phyloP scores from a whole-genome alignment of 2,888 invertebrate species.

The Scaptomyza caliginosa region DNA sequence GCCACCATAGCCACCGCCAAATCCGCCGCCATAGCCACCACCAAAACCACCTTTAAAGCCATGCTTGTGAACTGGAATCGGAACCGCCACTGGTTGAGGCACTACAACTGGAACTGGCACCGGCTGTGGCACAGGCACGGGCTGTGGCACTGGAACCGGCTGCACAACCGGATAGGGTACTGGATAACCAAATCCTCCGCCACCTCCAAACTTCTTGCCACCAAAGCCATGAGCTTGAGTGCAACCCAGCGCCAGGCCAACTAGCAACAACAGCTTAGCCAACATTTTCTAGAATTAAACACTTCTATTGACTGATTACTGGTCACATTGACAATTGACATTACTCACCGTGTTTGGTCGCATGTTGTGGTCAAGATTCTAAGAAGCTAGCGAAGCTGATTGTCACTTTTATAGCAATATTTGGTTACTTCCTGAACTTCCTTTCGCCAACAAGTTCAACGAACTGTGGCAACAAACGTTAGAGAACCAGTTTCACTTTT shows the following conservation, averaged over 20 bases:
- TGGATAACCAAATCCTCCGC: conserved; percentile 53
- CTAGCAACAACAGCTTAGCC: conserved; percentile 33
- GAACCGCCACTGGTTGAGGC: conserved; percentile 46
- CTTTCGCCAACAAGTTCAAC: conserved; percentile 65
- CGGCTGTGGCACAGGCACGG: conserved; percentile 60
- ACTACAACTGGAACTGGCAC: conserved; percentile 49
- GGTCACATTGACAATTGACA: background rate
- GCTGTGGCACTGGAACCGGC: conserved; percentile 58
- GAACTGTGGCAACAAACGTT: conserved; percentile 47
- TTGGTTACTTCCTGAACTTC: conserved; percentile 66
- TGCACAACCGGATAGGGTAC: conserved; percentile 61
- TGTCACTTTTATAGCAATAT: conserved; percentile 59
- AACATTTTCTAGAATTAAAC: conserved; percentile 32
- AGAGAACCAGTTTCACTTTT: conserved; percentile 54
- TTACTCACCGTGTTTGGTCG: conserved; percentile 49
- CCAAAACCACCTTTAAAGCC: conserved; percentile 69
- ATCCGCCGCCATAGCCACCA: conserved; percentile 40
- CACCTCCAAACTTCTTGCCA: conserved; percentile 67
- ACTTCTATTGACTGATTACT: background rate
- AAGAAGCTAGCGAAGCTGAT: conserved; percentile 23
- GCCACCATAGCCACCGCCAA: conserved; percentile 47
- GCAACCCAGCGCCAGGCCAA: conserved; percentile 15
- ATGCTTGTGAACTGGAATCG: conserved; percentile 53
- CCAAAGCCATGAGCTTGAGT: conserved; percentile 61
- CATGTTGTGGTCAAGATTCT: conserved; percentile 58